Base-by-base conservation (phyloP, 2,888 invertebrate genomes). In the Pardosa pseudoannulata region DNA sequence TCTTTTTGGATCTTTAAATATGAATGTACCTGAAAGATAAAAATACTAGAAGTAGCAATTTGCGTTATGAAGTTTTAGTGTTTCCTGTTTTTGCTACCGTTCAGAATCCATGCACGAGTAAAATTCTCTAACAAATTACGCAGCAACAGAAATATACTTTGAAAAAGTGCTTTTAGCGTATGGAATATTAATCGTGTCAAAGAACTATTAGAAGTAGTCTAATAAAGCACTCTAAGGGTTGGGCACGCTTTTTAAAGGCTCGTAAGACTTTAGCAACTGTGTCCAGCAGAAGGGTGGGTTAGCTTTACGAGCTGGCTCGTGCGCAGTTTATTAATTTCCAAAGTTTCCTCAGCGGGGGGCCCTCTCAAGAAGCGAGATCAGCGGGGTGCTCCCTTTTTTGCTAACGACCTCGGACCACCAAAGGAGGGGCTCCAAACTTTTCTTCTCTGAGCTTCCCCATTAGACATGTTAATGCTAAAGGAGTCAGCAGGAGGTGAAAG, bases 381-480 rank as follows among this genome's bases (percentile, higher is more conserved):
- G 36, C 32, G 50, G 73, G 79, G 79, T 62, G 70, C 65, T 28
- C 71, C 71, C 32, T 62, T 62, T 79, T 79, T 79, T 36, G 67
- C 73, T 80, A 80, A 80, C 79, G 79, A 80, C 65, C 67, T 28
- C 9, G 32, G 79, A 80, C 79, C 79, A 80, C 79, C 79, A 36
- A 68, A 68, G 68, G 65, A 65, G 41, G 41, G 68, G 50, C 31
- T 56, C 70, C 39, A 41, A 56, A 68, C 28, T 67, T 64, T 46
- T 65, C 65, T 46, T 62, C 39, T 7, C 46, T 9, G 27, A 39
- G 65, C 41, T 46, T 46, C 32, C 29, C 79, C 73, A 80, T 80
- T 80, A 80, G 72, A 80, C 79, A 80, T 80, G 73, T 72, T 80
- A 80, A 80, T 80, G 64, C 79, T 80, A 73, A 80, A 73, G 73